A percentile compares a stretch with the other conserved stretches of the same genome.
Evolutionary conservation across 2,888 invertebrate species (phyloP).

Genomic region (Periphyllus acericola): DNA sequence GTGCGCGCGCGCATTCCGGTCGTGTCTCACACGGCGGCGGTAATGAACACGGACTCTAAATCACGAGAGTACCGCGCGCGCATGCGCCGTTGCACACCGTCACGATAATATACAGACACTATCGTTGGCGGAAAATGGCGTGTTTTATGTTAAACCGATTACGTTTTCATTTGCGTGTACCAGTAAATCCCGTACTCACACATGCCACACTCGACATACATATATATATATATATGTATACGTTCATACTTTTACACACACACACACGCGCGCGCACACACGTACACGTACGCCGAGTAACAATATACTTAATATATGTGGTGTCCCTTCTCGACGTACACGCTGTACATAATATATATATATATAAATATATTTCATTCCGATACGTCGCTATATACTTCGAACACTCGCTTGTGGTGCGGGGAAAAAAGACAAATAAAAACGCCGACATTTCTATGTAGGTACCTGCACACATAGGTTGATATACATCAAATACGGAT

Average conservation of each 20-base stretch:
- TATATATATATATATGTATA: background rate
- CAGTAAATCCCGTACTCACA: constrained; percentile 13
- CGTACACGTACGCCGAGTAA: no score
- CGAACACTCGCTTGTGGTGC: background rate
- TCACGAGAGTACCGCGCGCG: background rate
- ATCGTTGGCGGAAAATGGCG: constrained; percentile 25
- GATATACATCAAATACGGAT: no score
- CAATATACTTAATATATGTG: no score
- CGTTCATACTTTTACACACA: background rate
- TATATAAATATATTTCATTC: no score
- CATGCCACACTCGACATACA: background rate
- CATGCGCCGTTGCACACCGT: background rate
- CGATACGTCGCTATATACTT: no score
- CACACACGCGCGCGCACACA: background rate
- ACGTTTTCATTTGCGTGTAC: constrained; percentile 27
- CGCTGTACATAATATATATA: no score
- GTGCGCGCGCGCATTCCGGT: background rate
- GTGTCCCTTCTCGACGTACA: no score
- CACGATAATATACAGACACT: background rate
- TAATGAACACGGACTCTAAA: constrained; percentile 52
- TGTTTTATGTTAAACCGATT: constrained; percentile 52
- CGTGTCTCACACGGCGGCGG: background rate
- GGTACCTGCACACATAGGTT: no score
- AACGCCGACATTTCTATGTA: background rate
- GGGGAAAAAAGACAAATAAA: background rate